Conservation (phyloP, 2,888 invertebrate genomes). For the Meteorus cinctellus region DNA sequence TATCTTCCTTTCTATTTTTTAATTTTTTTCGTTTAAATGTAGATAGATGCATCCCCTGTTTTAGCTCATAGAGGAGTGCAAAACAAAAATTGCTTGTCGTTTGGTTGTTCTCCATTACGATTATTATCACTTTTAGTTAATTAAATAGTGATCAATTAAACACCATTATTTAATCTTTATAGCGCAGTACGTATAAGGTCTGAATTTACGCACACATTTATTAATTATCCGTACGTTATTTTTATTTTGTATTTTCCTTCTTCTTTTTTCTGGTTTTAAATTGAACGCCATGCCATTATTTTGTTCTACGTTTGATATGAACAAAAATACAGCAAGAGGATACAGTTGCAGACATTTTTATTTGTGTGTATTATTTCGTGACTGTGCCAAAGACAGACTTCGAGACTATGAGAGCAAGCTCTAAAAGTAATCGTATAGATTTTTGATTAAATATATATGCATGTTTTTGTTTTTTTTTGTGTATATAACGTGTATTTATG, state of each 20-base stretch:
- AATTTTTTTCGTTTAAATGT: conserved; percentile 15
- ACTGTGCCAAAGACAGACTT: conserved; percentile 35
- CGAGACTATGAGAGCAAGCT: neutral
- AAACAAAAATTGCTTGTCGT: conserved; percentile 46
- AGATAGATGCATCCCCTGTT: conserved; percentile 33
- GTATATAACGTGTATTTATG: conserved; percentile 3
- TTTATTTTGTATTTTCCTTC: conserved; percentile 10
- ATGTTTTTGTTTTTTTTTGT: neutral
- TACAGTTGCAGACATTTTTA: conserved; percentile 9
- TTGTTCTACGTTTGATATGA: conserved; percentile 30
- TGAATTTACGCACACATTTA: conserved; percentile 42
- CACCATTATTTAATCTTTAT: conserved; percentile 33
- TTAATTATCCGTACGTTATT: conserved; percentile 38
- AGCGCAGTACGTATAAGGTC: conserved; percentile 50
- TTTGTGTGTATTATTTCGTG: conserved; percentile 3
- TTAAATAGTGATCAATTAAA: conserved; percentile 23
- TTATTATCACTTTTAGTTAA: conserved; percentile 10
- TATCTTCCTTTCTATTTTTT: conserved; percentile 9
- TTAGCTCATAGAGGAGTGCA: conserved; percentile 22
- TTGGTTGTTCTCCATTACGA: conserved; percentile 32
- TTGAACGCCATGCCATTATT: conserved; percentile 29
- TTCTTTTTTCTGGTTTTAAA: conserved; percentile 21
- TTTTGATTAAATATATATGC: neutral
- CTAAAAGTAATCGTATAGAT: neutral
- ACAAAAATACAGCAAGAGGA: conserved; percentile 34